Evolutionary conservation across 1,140 invertebrate genomes (phyloP), one percentile per base, ranked within the genome.

Genomic region (Steinernema feltiae): DNA sequence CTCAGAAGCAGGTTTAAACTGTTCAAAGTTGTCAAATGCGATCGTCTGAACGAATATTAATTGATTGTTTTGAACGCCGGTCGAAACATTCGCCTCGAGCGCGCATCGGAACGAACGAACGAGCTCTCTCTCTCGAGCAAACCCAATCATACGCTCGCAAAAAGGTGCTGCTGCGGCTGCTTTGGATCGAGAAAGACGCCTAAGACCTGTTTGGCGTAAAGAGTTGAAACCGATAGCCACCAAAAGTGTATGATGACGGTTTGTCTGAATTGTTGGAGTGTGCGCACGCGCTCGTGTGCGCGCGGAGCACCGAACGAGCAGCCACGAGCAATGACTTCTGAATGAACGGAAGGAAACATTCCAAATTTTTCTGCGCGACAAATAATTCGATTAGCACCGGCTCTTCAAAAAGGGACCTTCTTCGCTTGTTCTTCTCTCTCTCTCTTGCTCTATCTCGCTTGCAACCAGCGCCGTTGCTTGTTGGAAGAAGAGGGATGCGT

Each of bases 151-250:
- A 7, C 7, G 18, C 7, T 7, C 53, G 53, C 53, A n/a, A 27
- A 63, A 63, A 15, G 15, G 53, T 63, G 53, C 53, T 15, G 53
- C 53, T 63, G 15, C 53, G 15, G 53, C 53, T 7, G 12, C 12
- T 15, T 7, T 27, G 24, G 15, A 21, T 27, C 15, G 53, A 7
- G 24, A 12, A 27, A 15, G 24, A 27, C 12, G 53, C 7, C 7
- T 7, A 63, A 63, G 53, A 63, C 53, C 53, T 63, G 53, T 63
- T 63, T 63, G 53, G 53, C 15, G 53, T 3, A 63, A 27, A 63
- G 53, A 63, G 53, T 63, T 63, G 53, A 63, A 63, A 63, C 53
- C 53, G 53, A 63, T 63, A 63, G 53, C 53, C 35, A 18, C 35
- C 53, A 15, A 3, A 63, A 63, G 53, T 63, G 53, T 63, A 27